These are phyloP conservation scores for Caerostris darwini DNA, from an alignment of 1,140 invertebrate species.

Conservation along the genomic window DNA sequence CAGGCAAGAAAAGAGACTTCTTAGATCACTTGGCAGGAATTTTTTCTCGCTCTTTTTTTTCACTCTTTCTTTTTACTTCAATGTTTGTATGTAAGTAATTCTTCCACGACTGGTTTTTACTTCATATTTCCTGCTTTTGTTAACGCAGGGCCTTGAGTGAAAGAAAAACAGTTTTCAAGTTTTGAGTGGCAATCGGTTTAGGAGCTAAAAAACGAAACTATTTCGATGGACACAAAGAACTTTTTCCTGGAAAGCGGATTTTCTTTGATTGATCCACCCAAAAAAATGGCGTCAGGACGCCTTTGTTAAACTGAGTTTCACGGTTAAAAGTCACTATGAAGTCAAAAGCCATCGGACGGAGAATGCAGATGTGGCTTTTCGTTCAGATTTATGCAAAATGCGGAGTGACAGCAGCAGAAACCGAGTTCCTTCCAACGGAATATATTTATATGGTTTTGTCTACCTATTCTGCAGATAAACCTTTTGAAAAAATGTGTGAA, in stretches of 20 bases:
- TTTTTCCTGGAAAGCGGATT: slow-evolving; percentile 67
- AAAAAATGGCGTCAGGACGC: slow-evolving; percentile 54
- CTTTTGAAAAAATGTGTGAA: background rate
- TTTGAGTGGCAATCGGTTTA: slow-evolving; percentile 75
- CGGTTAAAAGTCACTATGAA: slow-evolving; percentile 67
- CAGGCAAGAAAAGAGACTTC: slow-evolving; percentile 51
- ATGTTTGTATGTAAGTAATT: slow-evolving; percentile 55
- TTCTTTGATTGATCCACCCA: slow-evolving; percentile 61
- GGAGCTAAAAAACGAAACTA: slow-evolving; percentile 63
- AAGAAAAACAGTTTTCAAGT: slow-evolving; percentile 68
- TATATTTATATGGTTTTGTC: background rate
- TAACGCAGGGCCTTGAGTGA: slow-evolving; percentile 31
- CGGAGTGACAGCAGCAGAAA: slow-evolving; percentile 43
- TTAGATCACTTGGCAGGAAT: slow-evolving; percentile 19
- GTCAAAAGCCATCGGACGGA: slow-evolving; percentile 46
- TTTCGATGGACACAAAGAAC: slow-evolving; percentile 64
- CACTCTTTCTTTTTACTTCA: background rate
- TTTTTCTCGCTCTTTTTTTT: background rate
- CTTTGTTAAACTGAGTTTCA: slow-evolving; percentile 64
- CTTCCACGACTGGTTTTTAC: slow-evolving; percentile 64
- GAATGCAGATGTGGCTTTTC: slow-evolving; percentile 65
- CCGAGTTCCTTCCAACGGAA: background rate
- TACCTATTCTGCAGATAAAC: background rate
- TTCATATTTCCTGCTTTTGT: slow-evolving; percentile 63
- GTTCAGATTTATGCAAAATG: slow-evolving; percentile 71